These are phyloP conservation scores for Tautogolabrus adspersus DNA, from an alignment of 2,113 vertebrate species.

Conservation along the genomic window DNA sequence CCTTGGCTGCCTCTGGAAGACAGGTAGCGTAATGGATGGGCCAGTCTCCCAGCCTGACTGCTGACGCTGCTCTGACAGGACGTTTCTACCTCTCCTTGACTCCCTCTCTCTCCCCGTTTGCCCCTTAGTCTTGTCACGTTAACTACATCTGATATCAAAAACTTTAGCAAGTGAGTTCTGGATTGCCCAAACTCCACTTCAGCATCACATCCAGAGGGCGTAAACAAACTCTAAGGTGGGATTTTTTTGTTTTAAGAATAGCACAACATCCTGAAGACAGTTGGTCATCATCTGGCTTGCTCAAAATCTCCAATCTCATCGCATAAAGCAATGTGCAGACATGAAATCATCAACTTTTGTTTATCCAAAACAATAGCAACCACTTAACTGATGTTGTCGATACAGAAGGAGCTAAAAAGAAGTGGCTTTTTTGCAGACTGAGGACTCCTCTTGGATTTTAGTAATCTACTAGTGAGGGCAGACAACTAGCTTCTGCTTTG, in stretches of 20 bases:
- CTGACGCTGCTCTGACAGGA: constrained; percentile 78
- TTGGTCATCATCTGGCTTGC: neutral
- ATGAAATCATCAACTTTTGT: neutral
- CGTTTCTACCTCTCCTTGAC: constrained; percentile 68
- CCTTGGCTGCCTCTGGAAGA: constrained; percentile 61
- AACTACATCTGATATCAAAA: constrained; percentile 50
- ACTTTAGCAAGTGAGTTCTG: constrained; percentile 17
- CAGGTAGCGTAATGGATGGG: constrained; percentile 74
- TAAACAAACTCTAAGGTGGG: constrained; percentile 10
- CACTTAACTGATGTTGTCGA: neutral
- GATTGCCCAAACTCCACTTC: constrained; percentile 4
- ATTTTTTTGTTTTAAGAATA: constrained; percentile 24
- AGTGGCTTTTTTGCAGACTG: neutral
- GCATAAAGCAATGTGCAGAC: neutral
- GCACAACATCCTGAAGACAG: neutral
- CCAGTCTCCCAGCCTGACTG: constrained; percentile 61
- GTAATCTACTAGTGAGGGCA: no score
- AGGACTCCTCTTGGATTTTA: no score
- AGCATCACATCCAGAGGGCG: neutral
- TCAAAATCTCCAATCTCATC: neutral
- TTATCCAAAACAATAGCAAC: neutral
- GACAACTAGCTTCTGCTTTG: no score
- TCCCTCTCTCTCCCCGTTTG: constrained; percentile 4
- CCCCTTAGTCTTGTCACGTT: constrained; percentile 44
- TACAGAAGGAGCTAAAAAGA: neutral